Base-by-base conservation (phyloP, 1,140 invertebrate genomes). In the Habropoda laboriosa region DNA sequence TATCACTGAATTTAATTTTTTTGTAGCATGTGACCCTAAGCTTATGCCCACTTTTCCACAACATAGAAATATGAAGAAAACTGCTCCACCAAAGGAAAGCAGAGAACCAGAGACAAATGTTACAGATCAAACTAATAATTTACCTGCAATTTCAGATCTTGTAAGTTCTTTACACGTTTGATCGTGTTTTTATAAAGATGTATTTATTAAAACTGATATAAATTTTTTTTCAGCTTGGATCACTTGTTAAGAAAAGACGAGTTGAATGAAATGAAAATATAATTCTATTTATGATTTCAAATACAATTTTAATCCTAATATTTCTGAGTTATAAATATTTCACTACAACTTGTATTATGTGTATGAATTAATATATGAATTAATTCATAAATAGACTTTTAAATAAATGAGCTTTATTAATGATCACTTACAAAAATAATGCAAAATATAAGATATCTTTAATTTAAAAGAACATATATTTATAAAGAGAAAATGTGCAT, bases 21-120 rank as follows among this genome's bases (percentile, higher is more conserved):
- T 95, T 94, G 10, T 90, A 98, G 97, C 98, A 0, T 99, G 98
- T 94, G 98, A 99, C 92, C 97, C 98, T 2, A 97, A 98, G 87
- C 93, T 99, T 87, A 99, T 99, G 98, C 98, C 98, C 40, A 98
- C 97, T 85, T 99, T 99, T 91, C 98, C 98, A 0, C 98, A 99
- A 91, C 98, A 99, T 91, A 95, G 98, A 85, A 98, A 99, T 91
- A 95, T 97, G 93, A 97, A 96, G 88, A 94, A 94, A 63, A 73
- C 89, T 71, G 92, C 87, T 63, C 84, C 79, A 60, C 81, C 94
- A 86, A 91, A 94, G 90, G 92, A 95, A 91, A 82, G 90, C 42
- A 93, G 93, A 72, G 91, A 95, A 68, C 76, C 87, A 53, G 95
- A 96, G 86, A 93, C 94, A n/a, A 93, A 93, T 42, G 93, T 94